Evolutionary conservation across 2,797 vertebrate genomes (phyloP).

Genomic region (Sebastiscus tertius): DNA sequence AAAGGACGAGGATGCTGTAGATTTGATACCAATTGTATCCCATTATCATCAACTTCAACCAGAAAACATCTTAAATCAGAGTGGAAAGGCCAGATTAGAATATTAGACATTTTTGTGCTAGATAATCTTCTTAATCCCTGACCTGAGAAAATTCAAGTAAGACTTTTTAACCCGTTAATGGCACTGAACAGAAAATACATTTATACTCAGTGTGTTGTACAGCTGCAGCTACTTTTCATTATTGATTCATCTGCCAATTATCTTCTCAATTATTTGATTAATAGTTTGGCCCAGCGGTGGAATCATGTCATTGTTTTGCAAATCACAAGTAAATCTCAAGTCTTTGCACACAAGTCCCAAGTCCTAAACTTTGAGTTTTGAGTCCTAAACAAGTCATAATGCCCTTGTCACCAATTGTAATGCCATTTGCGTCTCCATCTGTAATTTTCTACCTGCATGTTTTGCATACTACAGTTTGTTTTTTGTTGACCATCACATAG

Average conservation of each 20-base stretch:
- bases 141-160: conserved; percentile 36
- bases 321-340: no score
- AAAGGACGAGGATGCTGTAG: background rate
- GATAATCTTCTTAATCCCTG: conserved; percentile 71
- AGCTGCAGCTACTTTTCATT: background rate
- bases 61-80: background rate
- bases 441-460: no score
- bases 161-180: conserved; percentile 53
- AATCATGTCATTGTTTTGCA: no score
- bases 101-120: conserved; percentile 59
- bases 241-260: background rate
- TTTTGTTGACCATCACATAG: no score
- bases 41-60: conserved; percentile 1
- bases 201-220: background rate
- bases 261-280: background rate
- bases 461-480: no score
- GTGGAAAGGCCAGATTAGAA: conserved; percentile 44
- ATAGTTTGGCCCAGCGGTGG: background rate
- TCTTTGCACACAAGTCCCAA: no score
- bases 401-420: no score
- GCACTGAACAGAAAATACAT: background rate
- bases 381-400: no score
- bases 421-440: no score
- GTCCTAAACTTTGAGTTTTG: no score
- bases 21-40: background rate